Base-by-base conservation (phyloP, 2,797 vertebrate genomes). In the Sebastes matsubarae region DNA sequence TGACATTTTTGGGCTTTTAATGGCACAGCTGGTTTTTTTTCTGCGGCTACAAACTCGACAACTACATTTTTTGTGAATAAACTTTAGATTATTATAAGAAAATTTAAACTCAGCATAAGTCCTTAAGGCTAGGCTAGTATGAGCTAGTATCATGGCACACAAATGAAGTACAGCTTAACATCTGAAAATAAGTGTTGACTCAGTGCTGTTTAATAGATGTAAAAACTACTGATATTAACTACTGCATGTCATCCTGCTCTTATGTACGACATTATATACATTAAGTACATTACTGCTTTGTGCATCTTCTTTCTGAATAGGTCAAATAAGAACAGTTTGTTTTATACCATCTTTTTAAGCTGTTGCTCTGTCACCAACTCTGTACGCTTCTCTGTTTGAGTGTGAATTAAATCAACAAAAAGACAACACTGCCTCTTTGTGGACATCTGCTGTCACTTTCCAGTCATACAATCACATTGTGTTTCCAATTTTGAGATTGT, bases 401-500 rank as follows among this genome's bases (percentile, higher is more conserved):
- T 2, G 5, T 52, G 1, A 73, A 60, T 52, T 6, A 46, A 66
- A 18, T 24, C 4, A 57, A 36, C 9, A 25, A 20, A 50, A 70
- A 66, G 30, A 38, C 84, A 86, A 73, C 71, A 77, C 75, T 83
- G 72, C 88, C 88, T 58, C 71, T 85, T 46, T 38, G 79, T 85
- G 89, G 13, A 14, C 38, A 42, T 42, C 38, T 42, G 38, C 13
- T 14, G 11, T 8, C 18, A 68, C 6, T 50, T 52, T 22, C 12
- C 1, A 68, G 13, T 14, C n/a, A 54, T 5, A 30, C 11, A n/a
- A 50, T 4, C 11, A 52, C 65, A 12, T 20, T 9, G 1, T 22
- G 27, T 10, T 68, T 54, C 2, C 29, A 12, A 25, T 36, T 18
- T 34, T 38, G 27, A 30, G 1, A 32, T 32, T 46, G 4, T 50